A percentile compares a stretch with the other conserved stretches of the same genome.
These are phyloP conservation scores for Delichon dasypus DNA, from an alignment of 2,797 vertebrate species.

Conservation along the genomic window DNA sequence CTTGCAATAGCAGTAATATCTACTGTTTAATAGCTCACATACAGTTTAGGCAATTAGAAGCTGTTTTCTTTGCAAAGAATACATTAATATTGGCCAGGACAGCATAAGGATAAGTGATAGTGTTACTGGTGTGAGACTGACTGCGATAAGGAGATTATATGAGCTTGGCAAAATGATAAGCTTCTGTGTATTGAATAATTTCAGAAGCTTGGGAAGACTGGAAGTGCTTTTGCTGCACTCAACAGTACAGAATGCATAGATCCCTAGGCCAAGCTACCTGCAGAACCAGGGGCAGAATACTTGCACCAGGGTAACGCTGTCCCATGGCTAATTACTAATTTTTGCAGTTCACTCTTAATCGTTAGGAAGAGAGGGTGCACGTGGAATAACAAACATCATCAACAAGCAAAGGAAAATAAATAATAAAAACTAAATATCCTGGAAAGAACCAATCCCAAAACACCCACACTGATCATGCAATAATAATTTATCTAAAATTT, in stretches of 20 bases:
- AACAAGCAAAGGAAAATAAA: background rate
- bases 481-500: background rate
- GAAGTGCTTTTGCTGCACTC: background rate
- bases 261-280: background rate
- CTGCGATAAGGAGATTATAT: conserved; percentile 21
- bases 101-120: background rate
- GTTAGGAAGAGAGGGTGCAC: background rate
- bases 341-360: background rate
- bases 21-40: conserved; percentile 31
- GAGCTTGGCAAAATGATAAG: conserved; percentile 26
- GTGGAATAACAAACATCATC: background rate
- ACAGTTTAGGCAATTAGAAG: conserved; percentile 64
- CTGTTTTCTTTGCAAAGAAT: conserved; percentile 51
- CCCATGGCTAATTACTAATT: background rate
- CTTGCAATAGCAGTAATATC: background rate
- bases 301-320: background rate
- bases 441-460: background rate
- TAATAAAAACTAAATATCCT: background rate
- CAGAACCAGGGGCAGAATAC: background rate
- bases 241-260: background rate
- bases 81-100: conserved; percentile 52
- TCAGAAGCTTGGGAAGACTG: background rate
- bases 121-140: conserved; percentile 19
- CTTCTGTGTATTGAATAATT: conserved; percentile 13
- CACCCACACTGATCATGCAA: background rate